Base-by-base conservation (phyloP, 2,797 vertebrate genomes). In the Chloroceryle amazona region DNA sequence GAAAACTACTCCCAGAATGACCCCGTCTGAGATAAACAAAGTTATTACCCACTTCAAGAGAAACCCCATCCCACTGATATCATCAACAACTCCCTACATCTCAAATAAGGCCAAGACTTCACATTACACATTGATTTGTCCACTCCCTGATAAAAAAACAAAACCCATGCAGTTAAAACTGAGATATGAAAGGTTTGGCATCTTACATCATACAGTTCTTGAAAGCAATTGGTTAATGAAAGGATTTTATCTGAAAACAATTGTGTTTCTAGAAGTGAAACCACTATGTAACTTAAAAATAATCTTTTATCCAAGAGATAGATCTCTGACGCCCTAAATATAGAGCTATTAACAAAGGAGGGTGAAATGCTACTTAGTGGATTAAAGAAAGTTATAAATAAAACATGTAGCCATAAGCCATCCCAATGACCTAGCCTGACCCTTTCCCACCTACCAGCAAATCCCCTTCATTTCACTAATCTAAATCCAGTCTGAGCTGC, bases 301-400 rank as follows among this genome's bases (percentile, higher is more conserved):
- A 22, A 39, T 75, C 22, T 84, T 92, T 71, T 66, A 33, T 73
- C 31, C 51, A 75, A 65, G 68, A 90, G 84, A 86, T 10, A 4
- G 54, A 5, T 57, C 52, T 95, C 86, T 70, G 28, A 75, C n/a
- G 80, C 35, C 82, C 70, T 61, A 96, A 93, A 89, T 16, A 91
- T 1, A 82, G 35, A 66, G 55, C 44, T 66, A 86, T 84, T 81
- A 92, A 82, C 10, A 76, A 54, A 83, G 31, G 63, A 93, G 74
- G 41, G 41, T 41, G 42, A 96, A 61, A 91, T 29, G 52, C 54
- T 71, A 85, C 68, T 95, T 85, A 63, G 51, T 28, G 62, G 86
- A 96, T 78, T 81, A 93, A 90, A 94, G 47, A 81, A 55, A 81
- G 63, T 84, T 37, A 85, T 86, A 91, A 95, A 95, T 81, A 95